Evolutionary conservation across 2,113 vertebrate genomes (phyloP).

Genomic region (Fukomys damarensis): DNA sequence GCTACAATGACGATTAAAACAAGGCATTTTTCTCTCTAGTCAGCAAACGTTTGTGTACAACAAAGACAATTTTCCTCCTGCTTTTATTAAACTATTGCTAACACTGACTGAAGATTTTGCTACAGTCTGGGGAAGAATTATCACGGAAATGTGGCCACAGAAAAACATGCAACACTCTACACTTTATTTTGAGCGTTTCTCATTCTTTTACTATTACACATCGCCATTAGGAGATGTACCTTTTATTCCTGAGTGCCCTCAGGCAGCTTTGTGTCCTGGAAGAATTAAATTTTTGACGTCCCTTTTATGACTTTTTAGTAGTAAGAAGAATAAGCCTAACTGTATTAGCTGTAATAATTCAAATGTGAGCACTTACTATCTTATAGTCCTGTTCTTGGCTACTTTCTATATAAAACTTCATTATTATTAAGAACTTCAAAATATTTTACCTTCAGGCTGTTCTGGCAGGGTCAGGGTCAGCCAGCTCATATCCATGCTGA

Average conservation of each 20-base stretch:
- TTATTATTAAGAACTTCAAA: not conserved
- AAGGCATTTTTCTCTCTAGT: not conserved
- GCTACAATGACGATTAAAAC: not conserved
- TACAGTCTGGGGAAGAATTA: not conserved
- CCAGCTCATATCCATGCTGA: slow-evolving; percentile 90
- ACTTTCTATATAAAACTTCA: not conserved
- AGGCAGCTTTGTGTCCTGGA: not conserved
- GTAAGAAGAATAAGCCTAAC: not conserved
- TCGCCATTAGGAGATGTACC: not conserved
- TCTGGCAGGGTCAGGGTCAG: slow-evolving; percentile 88
- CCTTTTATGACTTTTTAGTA: not conserved
- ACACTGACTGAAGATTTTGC: rapidly evolving
- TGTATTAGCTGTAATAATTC: rapidly evolving
- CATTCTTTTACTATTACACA: not conserved
- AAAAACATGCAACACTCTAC: not conserved
- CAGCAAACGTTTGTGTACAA: not conserved
- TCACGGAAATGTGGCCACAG: not conserved
- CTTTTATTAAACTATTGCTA: not conserved
- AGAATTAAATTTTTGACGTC: not conserved
- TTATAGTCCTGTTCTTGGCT: rapidly evolving
- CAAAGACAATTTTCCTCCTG: not conserved
- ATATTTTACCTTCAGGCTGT: slow-evolving; percentile 89
- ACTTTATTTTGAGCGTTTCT: not conserved
- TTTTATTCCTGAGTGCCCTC: not conserved
- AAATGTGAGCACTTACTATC: rapidly evolving